Evolutionary conservation across 2,888 invertebrate species (phyloP), one percentile per base, ranked within the genome.

Genomic region (Chrysopilus asiliformis): DNA sequence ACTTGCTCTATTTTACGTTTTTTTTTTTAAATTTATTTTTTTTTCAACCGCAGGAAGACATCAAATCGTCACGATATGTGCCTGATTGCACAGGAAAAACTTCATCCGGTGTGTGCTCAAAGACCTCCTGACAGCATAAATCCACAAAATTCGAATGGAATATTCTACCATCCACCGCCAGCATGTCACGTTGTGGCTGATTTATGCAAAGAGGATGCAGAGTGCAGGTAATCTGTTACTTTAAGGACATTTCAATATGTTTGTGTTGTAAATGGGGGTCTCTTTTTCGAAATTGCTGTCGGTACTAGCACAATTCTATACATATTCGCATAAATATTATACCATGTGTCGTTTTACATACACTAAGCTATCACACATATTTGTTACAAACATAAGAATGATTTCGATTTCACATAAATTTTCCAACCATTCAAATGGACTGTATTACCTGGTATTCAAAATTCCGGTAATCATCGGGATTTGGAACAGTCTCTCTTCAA

Each of bases 81-180:
- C 67, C 76, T 86, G 70, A 73, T 82, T 51, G 86, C 90, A 43
- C 87, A 89, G 64, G 85, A 89, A 62, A 80, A 83, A 55, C 72
- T 90, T 44, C 89, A 90, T 63, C 90, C 90, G 8, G 74, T 79
- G 30, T 90, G 90, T 60, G 89, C 89, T 34, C 85, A 86, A 63
- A 72, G 85, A 39, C 74, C 78, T 40, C 74, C 79, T 32, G 71
- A 76, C 40, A 71, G 70, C 34, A 56, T 56, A 49, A 61, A 59
- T 54, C 57, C 58, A 44, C 62, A 65, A 52, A 66, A 68, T 42
- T 53, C 58, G 18, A 61, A 59, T 48, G 62, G 60, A 47, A 58
- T 60, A 47, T 58, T 57, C 45, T 62, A 60, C 48, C 68, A 70
- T 26, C 76, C 83, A 32, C 76, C 80, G 47, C 87, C 87, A n/a